A percentile compares a stretch with the other conserved stretches of the same genome.
phyloP scores from a whole-genome alignment of 2,888 invertebrate species.

The Stenchaetothrips biformis region DNA sequence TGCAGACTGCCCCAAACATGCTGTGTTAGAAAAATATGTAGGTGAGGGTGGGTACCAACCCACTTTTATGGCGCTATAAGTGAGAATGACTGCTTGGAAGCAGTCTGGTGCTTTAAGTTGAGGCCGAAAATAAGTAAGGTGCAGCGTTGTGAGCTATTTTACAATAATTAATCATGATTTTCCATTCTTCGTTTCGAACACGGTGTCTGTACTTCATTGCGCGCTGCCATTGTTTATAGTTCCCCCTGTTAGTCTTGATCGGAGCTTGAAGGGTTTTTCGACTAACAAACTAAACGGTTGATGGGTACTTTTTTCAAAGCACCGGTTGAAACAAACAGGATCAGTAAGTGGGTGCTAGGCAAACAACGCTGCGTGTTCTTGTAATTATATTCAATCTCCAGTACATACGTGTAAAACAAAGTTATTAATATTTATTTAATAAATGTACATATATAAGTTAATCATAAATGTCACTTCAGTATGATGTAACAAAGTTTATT shows the following conservation, averaged over 20 bases:
- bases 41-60: too few relatives aligned
- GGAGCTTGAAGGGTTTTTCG: not conserved
- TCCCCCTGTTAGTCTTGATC: constrained; percentile 6
- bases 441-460: not conserved
- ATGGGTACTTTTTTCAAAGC: not conserved
- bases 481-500: too few relatives aligned
- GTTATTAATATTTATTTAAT: not conserved
- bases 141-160: too few relatives aligned
- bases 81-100: too few relatives aligned
- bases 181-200: too few relatives aligned
- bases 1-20: too few relatives aligned
- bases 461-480: not conserved
- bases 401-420: not conserved
- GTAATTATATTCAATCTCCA: not conserved
- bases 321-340: constrained; percentile 7
- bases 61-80: too few relatives aligned
- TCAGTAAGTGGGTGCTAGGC: not conserved
- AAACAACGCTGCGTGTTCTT: not conserved
- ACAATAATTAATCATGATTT: too few relatives aligned
- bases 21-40: too few relatives aligned
- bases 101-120: too few relatives aligned
- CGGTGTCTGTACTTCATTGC: too few relatives aligned
- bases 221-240: not conserved
- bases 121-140: too few relatives aligned
- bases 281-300: constrained; percentile 11